Base-by-base conservation (phyloP, 2,113 vertebrate species). In the Hoplias malabaricus region DNA sequence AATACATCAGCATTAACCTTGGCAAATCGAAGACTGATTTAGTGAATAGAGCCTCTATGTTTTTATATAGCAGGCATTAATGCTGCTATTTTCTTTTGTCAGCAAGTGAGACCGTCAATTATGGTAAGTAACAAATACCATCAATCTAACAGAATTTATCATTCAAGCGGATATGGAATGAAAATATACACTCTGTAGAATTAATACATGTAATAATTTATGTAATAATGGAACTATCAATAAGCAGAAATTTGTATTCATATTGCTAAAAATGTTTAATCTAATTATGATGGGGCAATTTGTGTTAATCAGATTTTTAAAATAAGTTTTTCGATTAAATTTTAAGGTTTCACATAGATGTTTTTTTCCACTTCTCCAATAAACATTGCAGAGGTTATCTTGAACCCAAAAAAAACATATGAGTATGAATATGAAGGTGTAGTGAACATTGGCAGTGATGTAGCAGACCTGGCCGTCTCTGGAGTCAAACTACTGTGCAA, bases 341-440 rank as follows among this genome's bases (percentile, higher is more conserved):
- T n/a, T n/a, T n/a, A n/a, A n/a, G n/a, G n/a, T n/a, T n/a, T n/a
- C n/a, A n/a, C n/a, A n/a, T 9, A 38, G 9, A 38, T 38, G 36
- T 9, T 10, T 56, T 25, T 56, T 3, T 23, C 5, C 29, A 19
- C 1, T 63, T 50, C 2, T 48, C 25, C 21, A 68, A n/a, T n/a
- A n/a, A n/a, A n/a, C 10, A 23, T 87, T 88, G 16, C 84, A 93
- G 93, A 89, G 11, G 77, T 85, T 14, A 31, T n/a, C 19, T 75
- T 93, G 69, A 84, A 91, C 75, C 77, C 80, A 0, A 84, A 83
- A 72, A 93, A 91, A 77, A 84, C 82, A 1, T 92, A 93, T 1
- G 84, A 91, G 50, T 93, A 93, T 82, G 89, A 77, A 78, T 93
- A 93, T 86, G 87, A 86, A 34, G 92, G 92, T 34, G 0, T 31